Percentiles rank a stretch among this genome's conserved stretches.
Evolutionary conservation across 2,113 vertebrate genomes (phyloP).

Genomic region (Psephotus haematonotus): DNA sequence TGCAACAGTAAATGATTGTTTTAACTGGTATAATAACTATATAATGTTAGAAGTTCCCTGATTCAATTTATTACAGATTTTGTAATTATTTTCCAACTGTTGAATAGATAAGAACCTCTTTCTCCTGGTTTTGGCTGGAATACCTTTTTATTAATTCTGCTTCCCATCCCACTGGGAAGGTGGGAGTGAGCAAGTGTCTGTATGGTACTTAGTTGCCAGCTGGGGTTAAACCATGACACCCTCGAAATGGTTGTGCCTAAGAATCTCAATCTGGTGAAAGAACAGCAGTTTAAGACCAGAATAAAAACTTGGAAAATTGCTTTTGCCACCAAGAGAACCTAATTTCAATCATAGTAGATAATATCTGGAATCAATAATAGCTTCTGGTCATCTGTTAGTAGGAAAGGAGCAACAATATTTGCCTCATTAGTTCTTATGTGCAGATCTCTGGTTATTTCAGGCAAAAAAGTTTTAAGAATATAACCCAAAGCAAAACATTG

Average conservation of each 20-base stretch:
- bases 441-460: neutral
- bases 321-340: neutral
- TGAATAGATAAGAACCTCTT: neutral
- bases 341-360: conserved; percentile 18
- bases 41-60: neutral
- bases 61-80: neutral
- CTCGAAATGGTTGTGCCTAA: neutral
- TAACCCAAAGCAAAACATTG: neutral
- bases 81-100: neutral
- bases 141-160: neutral
- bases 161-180: neutral
- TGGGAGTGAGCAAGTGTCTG: neutral
- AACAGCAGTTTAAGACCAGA: neutral
- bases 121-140: neutral
- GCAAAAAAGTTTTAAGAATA: conserved; percentile 11
- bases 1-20: neutral
- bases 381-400: conserved; percentile 26
- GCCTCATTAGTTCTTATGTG: conserved; percentile 25
- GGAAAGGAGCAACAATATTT: neutral
- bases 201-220: neutral
- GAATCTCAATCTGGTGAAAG: neutral
- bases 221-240: neutral
- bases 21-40: neutral
- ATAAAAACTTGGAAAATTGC: neutral
- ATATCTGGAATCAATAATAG: conserved; percentile 45